Evolutionary conservation across 64 coral and sea anemone species (phyloP), one percentile per base, ranked within the genome.

Genomic region (Stichodactyla mertensii): DNA sequence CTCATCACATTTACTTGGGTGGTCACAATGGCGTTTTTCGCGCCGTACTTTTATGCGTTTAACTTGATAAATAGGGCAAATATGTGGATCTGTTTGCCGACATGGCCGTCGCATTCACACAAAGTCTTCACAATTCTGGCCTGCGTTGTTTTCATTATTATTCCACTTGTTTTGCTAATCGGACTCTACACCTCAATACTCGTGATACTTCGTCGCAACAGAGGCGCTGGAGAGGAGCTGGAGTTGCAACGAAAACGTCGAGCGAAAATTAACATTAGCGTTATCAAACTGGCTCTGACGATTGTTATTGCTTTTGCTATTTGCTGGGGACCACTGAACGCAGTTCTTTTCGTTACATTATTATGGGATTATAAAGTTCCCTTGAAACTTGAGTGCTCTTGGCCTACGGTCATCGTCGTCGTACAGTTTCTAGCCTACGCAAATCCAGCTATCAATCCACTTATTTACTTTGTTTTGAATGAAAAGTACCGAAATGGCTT

Each of bases 1-100:
- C 61, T 91, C 2, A 27, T 91, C 8, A 57, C 59, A 26, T 82
- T 53, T 15, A 87, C 84, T 6, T 91, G 89, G 89, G 13, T 91
- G 26, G 6, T 82, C 13, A 36, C 89, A 6, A 82, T 82, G 20
- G 89, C 78, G 10, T 54, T 87, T 36, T 79, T 86, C 59, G 14
- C 84, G 11, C 89, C 89, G 31, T 91, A 91, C 67, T 55, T 91
- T 26, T 66, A 64, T 27, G 15, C 51, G 74, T 57, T 80, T 16
- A n/a, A 87, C 67, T 19, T 87, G 54, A 26, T 52, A 20, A 87
- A 18, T 7, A 5, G 0, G 7, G 61, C 36, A 74, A 74, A 36
- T 19, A 74, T 64, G n/a, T 60, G 18, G 20, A 5, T 87, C 10
- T 89, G 87, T 51, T 10, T 27, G n/a, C 19, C n/a, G 1, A 71